Percentiles rank a stretch among this genome's conserved stretches.
Conservation (phyloP, 2,888 invertebrate genomes). For the Melanostoma mellinum region DNA sequence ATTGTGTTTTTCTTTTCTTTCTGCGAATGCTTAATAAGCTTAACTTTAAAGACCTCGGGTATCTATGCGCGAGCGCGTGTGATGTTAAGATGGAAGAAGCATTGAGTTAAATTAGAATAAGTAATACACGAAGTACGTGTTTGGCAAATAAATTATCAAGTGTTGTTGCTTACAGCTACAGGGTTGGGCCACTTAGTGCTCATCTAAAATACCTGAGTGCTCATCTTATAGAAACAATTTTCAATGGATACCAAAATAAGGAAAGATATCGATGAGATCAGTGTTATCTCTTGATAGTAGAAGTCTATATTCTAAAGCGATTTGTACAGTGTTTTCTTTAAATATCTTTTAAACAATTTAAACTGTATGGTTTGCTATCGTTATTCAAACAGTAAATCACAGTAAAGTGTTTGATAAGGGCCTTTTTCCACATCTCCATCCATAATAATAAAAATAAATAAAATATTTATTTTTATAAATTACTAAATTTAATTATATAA, state of each 20-base stretch:
- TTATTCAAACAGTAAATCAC: too few relatives aligned
- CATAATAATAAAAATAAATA: too few relatives aligned
- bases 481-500: too few relatives aligned
- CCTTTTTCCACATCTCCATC: too few relatives aligned
- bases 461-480: too few relatives aligned
- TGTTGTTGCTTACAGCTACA: constrained; percentile 5
- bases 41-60: constrained; percentile 4
- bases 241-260: neutral
- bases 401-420: too few relatives aligned
- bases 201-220: neutral
- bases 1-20: constrained; percentile 7
- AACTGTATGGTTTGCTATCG: too few relatives aligned
- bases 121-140: constrained; percentile 38
- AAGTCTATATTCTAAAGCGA: too few relatives aligned
- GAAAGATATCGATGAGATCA: neutral
- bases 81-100: neutral
- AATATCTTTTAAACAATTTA: too few relatives aligned
- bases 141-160: constrained; percentile 27
- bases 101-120: constrained; percentile 27
- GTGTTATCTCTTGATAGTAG: too few relatives aligned
- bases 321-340: too few relatives aligned
- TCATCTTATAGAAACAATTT: neutral
- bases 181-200: constrained; percentile 26
- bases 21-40: constrained; percentile 11
- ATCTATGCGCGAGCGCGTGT: neutral